phyloP scores from a whole-genome alignment of 2,888 invertebrate species.

The Ligdia adustata region DNA sequence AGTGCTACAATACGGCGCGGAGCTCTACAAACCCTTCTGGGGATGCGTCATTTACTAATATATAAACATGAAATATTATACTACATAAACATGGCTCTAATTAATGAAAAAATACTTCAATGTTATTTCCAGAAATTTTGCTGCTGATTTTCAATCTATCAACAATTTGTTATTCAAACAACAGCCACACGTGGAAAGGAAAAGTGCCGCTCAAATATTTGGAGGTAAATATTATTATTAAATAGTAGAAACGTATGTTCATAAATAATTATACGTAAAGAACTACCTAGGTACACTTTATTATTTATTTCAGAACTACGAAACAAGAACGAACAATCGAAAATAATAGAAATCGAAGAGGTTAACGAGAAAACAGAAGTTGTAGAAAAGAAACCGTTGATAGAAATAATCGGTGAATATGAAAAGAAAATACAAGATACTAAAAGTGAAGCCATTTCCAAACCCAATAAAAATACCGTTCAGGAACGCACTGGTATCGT shows the following conservation, averaged over 20 bases:
- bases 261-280: neutral
- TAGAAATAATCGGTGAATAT: conserved; percentile 60
- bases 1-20: no score
- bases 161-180: conserved; percentile 62
- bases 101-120: no score
- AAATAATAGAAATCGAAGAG: conserved; percentile 44
- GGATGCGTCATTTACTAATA: no score
- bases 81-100: no score
- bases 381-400: conserved; percentile 58
- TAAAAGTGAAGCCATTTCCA: conserved; percentile 29
- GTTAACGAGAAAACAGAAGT: conserved; percentile 38
- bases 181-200: conserved; percentile 45
- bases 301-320: conserved; percentile 39
- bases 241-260: neutral
- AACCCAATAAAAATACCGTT: conserved; percentile 26
- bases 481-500: conserved; percentile 40
- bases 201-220: conserved; percentile 42
- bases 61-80: no score
- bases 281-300: neutral
- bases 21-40: no score
- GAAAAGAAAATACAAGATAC: conserved; percentile 40
- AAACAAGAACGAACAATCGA: conserved; percentile 34
- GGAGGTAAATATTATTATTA: conserved; percentile 45
- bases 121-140: conserved; percentile 48
- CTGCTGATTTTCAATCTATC: conserved; percentile 54